Evolutionary conservation across 2,797 vertebrate genomes (phyloP).

Genomic region (Poeciliopsis gracilis): DNA sequence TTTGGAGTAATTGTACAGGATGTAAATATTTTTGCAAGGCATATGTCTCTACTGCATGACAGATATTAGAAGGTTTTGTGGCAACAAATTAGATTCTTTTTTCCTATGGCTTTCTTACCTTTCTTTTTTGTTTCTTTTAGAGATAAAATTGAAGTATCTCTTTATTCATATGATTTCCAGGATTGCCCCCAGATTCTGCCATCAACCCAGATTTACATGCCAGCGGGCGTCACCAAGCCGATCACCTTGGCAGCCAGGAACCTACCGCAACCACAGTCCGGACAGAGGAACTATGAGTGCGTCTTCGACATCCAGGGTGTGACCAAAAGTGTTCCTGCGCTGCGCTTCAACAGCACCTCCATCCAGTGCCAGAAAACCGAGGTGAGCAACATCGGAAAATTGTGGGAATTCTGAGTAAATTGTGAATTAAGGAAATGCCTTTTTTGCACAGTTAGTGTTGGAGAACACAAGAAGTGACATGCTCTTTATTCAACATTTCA

Average conservation of each 20-base stretch:
- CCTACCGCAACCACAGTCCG: conserved; percentile 95
- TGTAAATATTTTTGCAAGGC: not conserved
- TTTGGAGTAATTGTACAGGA: not conserved
- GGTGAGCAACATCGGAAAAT: conserved; percentile 78
- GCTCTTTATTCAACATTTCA: not conserved
- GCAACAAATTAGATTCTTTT: conserved; percentile 39
- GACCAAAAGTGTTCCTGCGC: conserved; percentile 88
- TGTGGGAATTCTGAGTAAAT: not conserved
- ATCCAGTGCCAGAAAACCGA: conserved; percentile 98
- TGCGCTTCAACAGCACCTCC: conserved; percentile 98
- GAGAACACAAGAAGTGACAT: conserved; percentile 6
- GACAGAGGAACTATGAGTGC: conserved; percentile 96
- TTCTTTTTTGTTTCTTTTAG: not conserved
- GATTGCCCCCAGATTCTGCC: conserved; percentile 97
- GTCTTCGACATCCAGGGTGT: conserved; percentile 94
- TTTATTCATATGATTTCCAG: conserved; percentile 68
- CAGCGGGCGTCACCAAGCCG: conserved; percentile 93
- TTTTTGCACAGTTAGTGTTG: not conserved
- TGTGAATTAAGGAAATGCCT: not conserved
- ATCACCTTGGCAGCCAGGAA: conserved; percentile 95
- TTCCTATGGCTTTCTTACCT: not conserved
- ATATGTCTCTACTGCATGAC: not conserved
- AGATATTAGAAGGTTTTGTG: not conserved
- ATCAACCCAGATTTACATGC: conserved; percentile 96
- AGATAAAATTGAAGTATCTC: not conserved